Evolutionary conservation across 2,797 vertebrate genomes (phyloP).

Genomic region (Lutjanus argentimaculatus): DNA sequence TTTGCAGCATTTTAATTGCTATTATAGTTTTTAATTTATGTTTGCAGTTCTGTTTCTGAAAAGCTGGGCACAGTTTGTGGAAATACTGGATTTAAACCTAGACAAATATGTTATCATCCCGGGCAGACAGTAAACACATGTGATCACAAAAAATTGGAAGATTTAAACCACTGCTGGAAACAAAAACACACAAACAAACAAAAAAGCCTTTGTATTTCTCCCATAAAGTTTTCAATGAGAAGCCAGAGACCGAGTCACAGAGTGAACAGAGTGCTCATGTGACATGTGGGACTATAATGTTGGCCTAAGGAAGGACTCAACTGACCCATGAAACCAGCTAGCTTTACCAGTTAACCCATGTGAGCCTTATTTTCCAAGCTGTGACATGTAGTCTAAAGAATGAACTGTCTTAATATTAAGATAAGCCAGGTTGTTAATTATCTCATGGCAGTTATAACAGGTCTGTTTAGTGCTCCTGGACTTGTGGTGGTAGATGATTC

Average conservation of each 20-base stretch:
- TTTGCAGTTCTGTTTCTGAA: not conserved
- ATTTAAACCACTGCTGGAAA: not conserved
- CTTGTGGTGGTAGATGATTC: not conserved
- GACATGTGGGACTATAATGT: not conserved
- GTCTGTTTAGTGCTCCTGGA: not conserved
- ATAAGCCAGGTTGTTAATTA: not conserved
- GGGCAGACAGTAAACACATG: not conserved
- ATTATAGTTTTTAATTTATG: not conserved
- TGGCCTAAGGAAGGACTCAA: not conserved
- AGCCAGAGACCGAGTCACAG: not conserved
- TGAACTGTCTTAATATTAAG: not conserved
- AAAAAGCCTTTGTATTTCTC: not conserved
- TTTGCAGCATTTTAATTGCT: not conserved
- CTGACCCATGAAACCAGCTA: not conserved
- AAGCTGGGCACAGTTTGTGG: not conserved
- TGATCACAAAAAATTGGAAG: not conserved
- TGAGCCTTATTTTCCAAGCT: not conserved
- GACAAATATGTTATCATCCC: not conserved
- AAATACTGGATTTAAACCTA: not conserved
- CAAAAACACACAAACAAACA: too few species aligned
- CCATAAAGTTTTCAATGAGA: not conserved
- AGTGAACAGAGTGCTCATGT: not conserved
- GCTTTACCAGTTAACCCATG: not conserved
- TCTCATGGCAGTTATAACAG: not conserved
- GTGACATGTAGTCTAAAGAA: conserved; percentile 18